Evolutionary conservation across 2,888 invertebrate genomes (phyloP).

Genomic region (Clanis bilineata): DNA sequence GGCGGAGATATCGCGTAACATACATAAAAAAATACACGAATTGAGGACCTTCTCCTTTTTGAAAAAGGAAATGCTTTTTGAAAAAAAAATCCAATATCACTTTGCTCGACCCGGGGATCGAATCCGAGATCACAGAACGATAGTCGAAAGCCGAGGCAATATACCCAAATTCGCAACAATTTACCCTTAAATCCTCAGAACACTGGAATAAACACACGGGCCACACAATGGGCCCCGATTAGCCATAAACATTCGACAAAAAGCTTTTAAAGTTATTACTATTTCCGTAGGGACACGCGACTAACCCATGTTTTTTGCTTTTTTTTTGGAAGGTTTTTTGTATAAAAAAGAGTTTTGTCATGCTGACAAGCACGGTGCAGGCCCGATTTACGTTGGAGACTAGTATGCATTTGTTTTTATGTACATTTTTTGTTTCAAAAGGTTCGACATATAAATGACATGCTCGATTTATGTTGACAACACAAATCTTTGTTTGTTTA

Average conservation of each 20-base stretch:
- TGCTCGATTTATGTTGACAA: no score
- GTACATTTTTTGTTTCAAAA: not conserved
- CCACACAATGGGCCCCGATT: not conserved
- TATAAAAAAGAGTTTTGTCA: not conserved
- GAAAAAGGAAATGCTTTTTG: no score
- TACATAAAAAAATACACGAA: no score
- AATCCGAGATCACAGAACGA: no score
- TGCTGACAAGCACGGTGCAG: not conserved
- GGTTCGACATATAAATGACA: no score
- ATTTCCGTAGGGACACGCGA: slow-evolving; percentile 17
- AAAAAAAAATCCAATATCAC: no score
- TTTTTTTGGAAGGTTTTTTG: not conserved
- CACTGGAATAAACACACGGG: not conserved
- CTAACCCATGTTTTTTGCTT: not conserved
- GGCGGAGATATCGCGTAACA: no score
- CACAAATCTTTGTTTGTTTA: no score
- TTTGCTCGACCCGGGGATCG: no score
- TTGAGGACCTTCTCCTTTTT: no score
- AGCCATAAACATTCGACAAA: slow-evolving; percentile 32
- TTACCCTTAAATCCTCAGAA: not conserved
- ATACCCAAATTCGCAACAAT: not conserved
- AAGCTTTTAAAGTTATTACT: slow-evolving; percentile 56
- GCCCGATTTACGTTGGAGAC: not conserved
- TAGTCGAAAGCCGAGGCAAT: no score
- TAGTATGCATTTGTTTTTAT: not conserved